These are phyloP conservation scores for Microdon myrmicae DNA, from an alignment of 2,888 invertebrate species.

Conservation along the genomic window DNA sequence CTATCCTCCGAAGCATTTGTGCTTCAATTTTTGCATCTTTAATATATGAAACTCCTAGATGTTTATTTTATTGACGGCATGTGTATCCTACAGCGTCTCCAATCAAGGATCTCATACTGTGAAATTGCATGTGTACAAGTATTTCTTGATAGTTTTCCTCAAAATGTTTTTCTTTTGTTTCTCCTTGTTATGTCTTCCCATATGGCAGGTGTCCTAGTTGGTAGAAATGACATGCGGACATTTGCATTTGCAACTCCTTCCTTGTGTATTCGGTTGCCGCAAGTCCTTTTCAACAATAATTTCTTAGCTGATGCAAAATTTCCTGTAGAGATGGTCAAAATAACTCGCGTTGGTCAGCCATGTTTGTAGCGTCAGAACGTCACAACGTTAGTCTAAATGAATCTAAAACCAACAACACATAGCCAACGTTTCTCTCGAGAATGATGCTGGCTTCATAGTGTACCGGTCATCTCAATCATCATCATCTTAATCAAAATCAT, in stretches of 20 bases:
- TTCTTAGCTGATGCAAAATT: constrained; percentile 52
- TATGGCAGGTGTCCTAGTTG: constrained; percentile 39
- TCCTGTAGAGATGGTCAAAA: constrained; percentile 49
- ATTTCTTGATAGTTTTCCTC: too few relatives aligned
- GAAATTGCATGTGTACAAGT: too few relatives aligned
- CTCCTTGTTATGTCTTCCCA: constrained; percentile 34
- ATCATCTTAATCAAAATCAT: constrained; percentile 14
- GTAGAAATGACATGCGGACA: constrained; percentile 45
- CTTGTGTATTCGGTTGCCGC: too few relatives aligned
- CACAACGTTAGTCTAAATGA: constrained; percentile 26
- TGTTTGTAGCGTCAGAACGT: constrained; percentile 30
- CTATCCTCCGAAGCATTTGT: too few relatives aligned
- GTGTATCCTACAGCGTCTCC: too few relatives aligned
- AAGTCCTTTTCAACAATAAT: too few relatives aligned
- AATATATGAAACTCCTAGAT: too few relatives aligned
- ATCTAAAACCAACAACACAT: constrained; percentile 30
- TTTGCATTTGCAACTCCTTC: constrained; percentile 35
- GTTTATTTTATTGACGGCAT: too few relatives aligned
- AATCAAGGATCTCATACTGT: too few relatives aligned
- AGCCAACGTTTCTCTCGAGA: constrained; percentile 6
- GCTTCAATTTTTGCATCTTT: too few relatives aligned
- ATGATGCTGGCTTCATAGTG: constrained; percentile 8
- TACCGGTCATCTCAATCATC: constrained; percentile 9
- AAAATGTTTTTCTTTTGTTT: too few relatives aligned
- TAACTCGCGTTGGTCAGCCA: constrained; percentile 51